phyloP scores from a whole-genome alignment of 2,888 invertebrate species.

The Zaprionus obscuricornis region DNA sequence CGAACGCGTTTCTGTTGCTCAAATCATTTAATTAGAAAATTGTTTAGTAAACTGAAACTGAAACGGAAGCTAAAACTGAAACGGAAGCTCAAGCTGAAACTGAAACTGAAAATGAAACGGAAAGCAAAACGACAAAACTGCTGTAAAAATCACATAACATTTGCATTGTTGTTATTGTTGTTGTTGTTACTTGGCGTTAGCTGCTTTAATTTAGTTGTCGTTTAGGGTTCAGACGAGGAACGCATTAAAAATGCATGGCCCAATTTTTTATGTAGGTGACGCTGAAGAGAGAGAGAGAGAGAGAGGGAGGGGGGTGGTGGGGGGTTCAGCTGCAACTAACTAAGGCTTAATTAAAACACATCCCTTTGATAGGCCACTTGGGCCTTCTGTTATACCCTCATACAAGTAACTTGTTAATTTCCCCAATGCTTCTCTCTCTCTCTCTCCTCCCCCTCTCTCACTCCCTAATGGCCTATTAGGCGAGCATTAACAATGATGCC shows the following conservation, averaged over 20 bases:
- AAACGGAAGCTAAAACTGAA: neutral
- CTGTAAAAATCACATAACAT: constrained; percentile 63
- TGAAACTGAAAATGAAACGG: neutral
- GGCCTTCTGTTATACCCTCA: constrained; percentile 19
- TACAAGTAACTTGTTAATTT: no score
- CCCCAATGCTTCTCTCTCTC: neutral
- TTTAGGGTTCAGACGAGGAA: no score
- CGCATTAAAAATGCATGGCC: constrained; percentile 66
- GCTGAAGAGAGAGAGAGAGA: no score
- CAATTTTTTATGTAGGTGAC: no score
- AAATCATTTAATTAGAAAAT: constrained; percentile 64
- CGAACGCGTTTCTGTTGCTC: no score
- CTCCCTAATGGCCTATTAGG: constrained; percentile 57
- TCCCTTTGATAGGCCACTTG: constrained; percentile 61
- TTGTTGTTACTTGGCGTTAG: no score
- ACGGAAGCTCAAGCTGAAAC: neutral
- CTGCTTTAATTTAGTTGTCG: constrained; percentile 44
- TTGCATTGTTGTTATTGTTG: constrained; percentile 45
- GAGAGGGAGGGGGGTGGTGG: no score
- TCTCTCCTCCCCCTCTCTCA: neutral
- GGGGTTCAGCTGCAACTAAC: constrained; percentile 33
- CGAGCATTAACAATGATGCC: constrained; percentile 68
- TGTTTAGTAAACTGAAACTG: constrained; percentile 28
- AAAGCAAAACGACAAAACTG: constrained; percentile 20
- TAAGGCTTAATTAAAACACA: constrained; percentile 63